Evolutionary conservation across 2,113 vertebrate genomes (phyloP).

Genomic region (Ceuthmochares aereus): DNA sequence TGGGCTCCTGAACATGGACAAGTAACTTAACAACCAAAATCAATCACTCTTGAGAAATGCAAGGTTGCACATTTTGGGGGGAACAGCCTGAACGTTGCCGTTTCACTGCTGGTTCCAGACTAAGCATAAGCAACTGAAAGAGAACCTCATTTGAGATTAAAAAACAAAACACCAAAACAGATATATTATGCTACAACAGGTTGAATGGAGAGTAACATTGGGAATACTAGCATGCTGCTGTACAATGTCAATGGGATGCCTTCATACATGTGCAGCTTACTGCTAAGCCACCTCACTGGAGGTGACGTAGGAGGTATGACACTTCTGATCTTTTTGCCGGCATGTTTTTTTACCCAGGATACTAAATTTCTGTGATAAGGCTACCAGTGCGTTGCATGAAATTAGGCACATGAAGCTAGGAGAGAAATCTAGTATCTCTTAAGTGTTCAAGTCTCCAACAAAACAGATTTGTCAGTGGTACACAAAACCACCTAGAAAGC

Average conservation of each 20-base stretch:
- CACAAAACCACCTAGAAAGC: constrained; percentile 40
- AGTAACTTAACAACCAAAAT: not conserved
- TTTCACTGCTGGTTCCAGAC: not conserved
- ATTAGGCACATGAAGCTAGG: not conserved
- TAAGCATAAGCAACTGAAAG: not conserved
- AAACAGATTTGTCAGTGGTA: not conserved
- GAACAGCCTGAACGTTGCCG: not conserved
- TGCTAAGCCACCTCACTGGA: not conserved
- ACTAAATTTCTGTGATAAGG: not conserved
- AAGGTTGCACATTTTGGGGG: not conserved
- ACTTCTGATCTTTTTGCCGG: not conserved
- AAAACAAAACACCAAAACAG: not conserved
- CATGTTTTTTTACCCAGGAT: rapidly evolving
- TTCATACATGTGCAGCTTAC: not conserved
- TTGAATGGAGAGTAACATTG: not conserved
- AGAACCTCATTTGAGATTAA: not conserved
- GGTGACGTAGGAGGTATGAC: not conserved
- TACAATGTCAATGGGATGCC: not conserved
- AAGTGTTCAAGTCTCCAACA: not conserved
- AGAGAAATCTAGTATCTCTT: constrained; percentile 42
- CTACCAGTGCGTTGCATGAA: not conserved
- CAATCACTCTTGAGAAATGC: not conserved
- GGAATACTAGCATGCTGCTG: not conserved
- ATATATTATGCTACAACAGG: no score
- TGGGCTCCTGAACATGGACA: not conserved